A percentile compares a stretch with the other conserved stretches of the same genome.
Conservation (phyloP, 2,113 vertebrate species). For the Columbina picui region DNA sequence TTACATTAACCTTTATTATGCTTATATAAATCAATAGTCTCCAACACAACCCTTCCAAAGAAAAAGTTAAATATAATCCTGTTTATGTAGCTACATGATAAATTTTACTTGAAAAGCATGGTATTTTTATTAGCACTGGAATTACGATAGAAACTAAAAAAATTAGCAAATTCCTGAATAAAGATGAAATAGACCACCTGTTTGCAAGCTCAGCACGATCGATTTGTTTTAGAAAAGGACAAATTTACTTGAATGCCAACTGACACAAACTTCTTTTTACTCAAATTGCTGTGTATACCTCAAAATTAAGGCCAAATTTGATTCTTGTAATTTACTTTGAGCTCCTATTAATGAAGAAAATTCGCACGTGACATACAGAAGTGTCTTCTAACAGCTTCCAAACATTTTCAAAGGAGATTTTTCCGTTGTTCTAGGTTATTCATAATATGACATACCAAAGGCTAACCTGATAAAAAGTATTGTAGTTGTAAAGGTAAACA, state of each 20-base stretch:
- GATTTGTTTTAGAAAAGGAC: background rate
- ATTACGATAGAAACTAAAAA: background rate
- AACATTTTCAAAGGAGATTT: background rate
- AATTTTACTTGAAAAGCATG: background rate
- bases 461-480: background rate
- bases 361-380: background rate
- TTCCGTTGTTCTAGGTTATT: background rate
- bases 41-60: background rate
- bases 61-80: background rate
- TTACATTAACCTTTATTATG: conserved; percentile 40
- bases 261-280: background rate
- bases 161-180: background rate
- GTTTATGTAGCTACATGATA: background rate
- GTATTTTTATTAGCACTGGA: background rate
- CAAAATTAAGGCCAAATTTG: background rate
- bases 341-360: background rate
- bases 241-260: background rate
- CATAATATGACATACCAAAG: background rate
- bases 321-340: background rate
- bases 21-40: conserved; percentile 18
- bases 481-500: background rate
- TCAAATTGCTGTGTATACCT: background rate
- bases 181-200: background rate
- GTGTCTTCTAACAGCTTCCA: background rate
- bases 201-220: background rate